These are phyloP conservation scores for Chloroceryle aenea DNA, from an alignment of 2,113 vertebrate species.

Conservation along the genomic window DNA sequence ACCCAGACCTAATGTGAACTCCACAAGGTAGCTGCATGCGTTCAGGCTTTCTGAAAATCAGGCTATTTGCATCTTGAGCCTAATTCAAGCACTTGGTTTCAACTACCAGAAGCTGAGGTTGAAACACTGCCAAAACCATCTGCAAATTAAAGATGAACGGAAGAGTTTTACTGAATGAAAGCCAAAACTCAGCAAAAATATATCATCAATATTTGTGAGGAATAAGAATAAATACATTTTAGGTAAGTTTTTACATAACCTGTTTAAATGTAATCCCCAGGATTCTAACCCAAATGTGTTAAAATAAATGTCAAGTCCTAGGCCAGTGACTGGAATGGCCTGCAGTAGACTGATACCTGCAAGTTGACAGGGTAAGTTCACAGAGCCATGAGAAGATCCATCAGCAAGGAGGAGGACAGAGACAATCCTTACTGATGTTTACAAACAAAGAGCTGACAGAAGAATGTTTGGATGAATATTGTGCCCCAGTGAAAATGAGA, in stretches of 20 bases:
- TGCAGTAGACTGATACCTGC: not conserved
- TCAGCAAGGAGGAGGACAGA: not conserved
- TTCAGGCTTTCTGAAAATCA: constrained; percentile 43
- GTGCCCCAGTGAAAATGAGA: not conserved
- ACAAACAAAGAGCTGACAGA: not conserved
- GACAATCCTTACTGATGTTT: not conserved
- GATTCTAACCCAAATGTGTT: not conserved
- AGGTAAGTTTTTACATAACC: not conserved
- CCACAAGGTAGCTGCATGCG: constrained; percentile 14
- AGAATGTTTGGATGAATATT: not conserved
- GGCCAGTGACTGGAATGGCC: not conserved
- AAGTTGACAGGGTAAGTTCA: not conserved
- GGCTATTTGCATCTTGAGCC: constrained; percentile 28
- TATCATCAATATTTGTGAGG: constrained; percentile 58
- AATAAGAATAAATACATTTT: constrained; percentile 15
- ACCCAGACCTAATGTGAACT: not conserved
- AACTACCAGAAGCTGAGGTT: constrained; percentile 38
- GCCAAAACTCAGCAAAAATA: constrained; percentile 51
- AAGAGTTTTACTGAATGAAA: constrained; percentile 44
- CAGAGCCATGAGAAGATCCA: not conserved
- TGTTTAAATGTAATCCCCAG: not conserved
- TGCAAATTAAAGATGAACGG: constrained; percentile 51
- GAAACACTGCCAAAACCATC: constrained; percentile 54
- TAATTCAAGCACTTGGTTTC: constrained; percentile 35
- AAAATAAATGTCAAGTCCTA: not conserved